Conservation (phyloP, 2,113 vertebrate species). For the Psilopsiagon aurifrons region DNA sequence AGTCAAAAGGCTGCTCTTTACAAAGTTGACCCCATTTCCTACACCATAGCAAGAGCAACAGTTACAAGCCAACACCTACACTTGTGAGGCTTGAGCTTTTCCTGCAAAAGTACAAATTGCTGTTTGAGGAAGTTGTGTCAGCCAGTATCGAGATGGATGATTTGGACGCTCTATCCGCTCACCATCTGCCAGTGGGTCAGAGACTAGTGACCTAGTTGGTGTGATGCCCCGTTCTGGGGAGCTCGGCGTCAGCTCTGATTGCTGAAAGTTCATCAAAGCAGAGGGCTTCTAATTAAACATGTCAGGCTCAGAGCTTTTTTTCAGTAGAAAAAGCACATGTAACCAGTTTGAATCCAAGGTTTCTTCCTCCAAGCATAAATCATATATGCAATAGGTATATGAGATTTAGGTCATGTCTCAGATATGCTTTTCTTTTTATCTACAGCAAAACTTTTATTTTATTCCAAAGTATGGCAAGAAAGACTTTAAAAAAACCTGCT, state of each 20-base stretch:
- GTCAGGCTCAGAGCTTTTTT: not conserved
- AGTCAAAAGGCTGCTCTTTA: not conserved
- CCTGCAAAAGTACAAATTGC: not conserved
- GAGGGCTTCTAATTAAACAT: not conserved
- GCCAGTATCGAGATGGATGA: not conserved
- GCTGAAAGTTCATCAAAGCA: not conserved
- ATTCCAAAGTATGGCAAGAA: not conserved
- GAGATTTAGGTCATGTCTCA: not conserved
- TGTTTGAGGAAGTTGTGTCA: not conserved
- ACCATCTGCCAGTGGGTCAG: not conserved
- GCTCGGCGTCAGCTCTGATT: not conserved
- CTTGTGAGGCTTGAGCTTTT: not conserved
- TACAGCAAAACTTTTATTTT: conserved; percentile 1
- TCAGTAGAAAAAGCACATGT: not conserved
- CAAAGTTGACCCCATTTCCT: not conserved
- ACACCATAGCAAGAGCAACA: not conserved
- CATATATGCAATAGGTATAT: not conserved
- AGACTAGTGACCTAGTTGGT: not conserved
- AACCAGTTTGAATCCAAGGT: not conserved
- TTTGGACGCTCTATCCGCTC: not conserved
- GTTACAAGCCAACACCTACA: not conserved
- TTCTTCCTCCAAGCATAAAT: not conserved
- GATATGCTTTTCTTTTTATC: not conserved
- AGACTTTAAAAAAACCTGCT: not conserved
- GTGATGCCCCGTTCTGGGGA: not conserved